Evolutionary conservation across 2,797 vertebrate genomes (phyloP).

Genomic region (Enteromius fasciolatus): DNA sequence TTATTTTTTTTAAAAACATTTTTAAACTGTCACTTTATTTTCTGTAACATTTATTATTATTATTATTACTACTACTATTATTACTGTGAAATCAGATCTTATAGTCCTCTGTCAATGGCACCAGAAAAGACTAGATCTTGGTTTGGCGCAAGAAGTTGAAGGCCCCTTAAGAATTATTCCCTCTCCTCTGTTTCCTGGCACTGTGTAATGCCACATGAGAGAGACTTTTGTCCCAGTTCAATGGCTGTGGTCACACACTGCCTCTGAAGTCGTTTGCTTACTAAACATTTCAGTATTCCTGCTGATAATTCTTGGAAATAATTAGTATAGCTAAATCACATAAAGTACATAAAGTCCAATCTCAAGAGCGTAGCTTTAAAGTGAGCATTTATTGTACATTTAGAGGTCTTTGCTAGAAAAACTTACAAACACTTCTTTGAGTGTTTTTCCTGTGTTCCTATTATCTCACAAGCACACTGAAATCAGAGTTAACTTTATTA

Average conservation of each 20-base stretch:
- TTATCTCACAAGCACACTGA: not conserved
- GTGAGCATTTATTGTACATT: not conserved
- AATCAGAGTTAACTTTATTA: conserved; percentile 11
- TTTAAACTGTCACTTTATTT: not conserved
- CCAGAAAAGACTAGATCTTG: not conserved
- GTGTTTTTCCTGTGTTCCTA: not conserved
- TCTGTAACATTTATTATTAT: not conserved
- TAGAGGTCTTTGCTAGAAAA: not conserved
- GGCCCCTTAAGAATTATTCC: not conserved
- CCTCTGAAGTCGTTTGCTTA: not conserved
- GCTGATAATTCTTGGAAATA: not conserved
- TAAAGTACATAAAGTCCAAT: conserved; percentile 4
- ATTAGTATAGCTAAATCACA: not conserved
- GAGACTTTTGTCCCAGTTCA: conserved; percentile 6
- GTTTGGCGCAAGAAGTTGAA: not conserved
- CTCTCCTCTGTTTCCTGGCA: conserved; percentile 15
- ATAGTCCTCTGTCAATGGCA: not conserved
- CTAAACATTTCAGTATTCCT: conserved; percentile 11
- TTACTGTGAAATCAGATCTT: not conserved
- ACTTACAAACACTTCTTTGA: not conserved
- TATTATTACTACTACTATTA: not conserved
- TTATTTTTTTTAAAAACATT: not conserved
- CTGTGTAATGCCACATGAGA: not conserved
- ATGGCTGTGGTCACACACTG: conserved; percentile 11
- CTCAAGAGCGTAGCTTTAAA: not conserved